phyloP scores from a whole-genome alignment of 2,797 vertebrate species.

The Chelon labrosus region DNA sequence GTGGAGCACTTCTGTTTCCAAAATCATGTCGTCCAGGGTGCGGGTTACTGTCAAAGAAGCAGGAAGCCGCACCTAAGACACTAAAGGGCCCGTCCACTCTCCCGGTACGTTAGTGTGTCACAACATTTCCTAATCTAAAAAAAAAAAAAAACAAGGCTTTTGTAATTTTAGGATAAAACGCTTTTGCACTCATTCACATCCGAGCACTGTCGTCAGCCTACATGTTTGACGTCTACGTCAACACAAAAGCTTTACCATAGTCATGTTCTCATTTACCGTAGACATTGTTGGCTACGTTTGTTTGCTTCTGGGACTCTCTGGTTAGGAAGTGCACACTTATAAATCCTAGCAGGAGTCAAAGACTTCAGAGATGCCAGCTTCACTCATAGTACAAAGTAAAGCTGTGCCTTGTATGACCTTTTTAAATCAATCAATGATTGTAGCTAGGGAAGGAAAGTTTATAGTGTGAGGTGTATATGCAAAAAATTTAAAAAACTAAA shows the following conservation, averaged over 20 bases:
- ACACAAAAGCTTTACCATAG: constrained; percentile 56
- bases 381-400: constrained; percentile 41
- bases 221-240: constrained; percentile 9
- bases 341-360: constrained; percentile 57
- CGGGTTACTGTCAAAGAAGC: neutral
- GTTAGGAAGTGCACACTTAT: constrained; percentile 64
- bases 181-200: constrained; percentile 22
- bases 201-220: neutral
- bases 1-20: neutral
- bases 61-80: constrained; percentile 23
- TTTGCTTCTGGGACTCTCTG: constrained; percentile 50
- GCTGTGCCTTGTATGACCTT: constrained; percentile 70
- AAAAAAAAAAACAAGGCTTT: constrained; percentile 13
- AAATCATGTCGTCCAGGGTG: neutral
- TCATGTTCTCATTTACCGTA: constrained; percentile 22
- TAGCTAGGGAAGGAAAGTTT: constrained; percentile 43
- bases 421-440: constrained; percentile 48
- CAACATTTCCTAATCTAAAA: constrained; percentile 38
- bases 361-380: constrained; percentile 42
- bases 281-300: constrained; percentile 27
- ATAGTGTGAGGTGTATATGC: constrained; percentile 63
- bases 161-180: constrained; percentile 29
- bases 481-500: constrained; percentile 41
- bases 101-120: neutral
- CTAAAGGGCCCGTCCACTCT: constrained; percentile 20